Percentiles rank a stretch among this genome's conserved stretches.
phyloP scores from a whole-genome alignment of 2,113 vertebrate genomes.

The Gasterosteus aculeatus region DNA sequence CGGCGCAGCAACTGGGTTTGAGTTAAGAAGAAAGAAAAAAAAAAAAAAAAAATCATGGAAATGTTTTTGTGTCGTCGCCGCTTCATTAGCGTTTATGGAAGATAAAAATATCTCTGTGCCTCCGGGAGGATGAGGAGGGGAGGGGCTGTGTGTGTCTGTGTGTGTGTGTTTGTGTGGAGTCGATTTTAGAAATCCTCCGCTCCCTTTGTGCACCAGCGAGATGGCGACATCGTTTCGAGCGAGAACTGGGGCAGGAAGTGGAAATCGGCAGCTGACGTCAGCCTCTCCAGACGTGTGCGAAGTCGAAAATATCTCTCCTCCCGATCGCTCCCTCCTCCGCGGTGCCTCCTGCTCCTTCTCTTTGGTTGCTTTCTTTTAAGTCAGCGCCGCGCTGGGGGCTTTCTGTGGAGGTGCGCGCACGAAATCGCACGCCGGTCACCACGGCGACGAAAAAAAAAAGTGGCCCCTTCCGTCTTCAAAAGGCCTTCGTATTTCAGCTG shows the following conservation, averaged over 20 bases:
- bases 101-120: conserved; percentile 77
- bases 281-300: conserved; percentile 48
- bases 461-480: not conserved
- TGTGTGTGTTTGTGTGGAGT: conserved; percentile 6
- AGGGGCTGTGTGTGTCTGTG: conserved; percentile 26
- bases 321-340: conserved; percentile 16
- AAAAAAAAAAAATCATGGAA: conserved; percentile 38
- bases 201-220: not conserved
- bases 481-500: not conserved
- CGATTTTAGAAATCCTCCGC: too few relatives aligned
- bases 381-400: conserved; percentile 18
- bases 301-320: conserved; percentile 54
- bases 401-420: not conserved
- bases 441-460: not conserved
- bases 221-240: not conserved
- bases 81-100: conserved; percentile 70
- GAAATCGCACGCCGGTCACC: not conserved
- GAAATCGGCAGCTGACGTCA: conserved; percentile 38
- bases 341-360: conserved; percentile 1
- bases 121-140: conserved; percentile 59
- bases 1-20: conserved; percentile 23
- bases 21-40: conserved; percentile 8
- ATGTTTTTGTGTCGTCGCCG: conserved; percentile 60
- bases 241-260: conserved; percentile 19
- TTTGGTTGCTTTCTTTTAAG: not conserved